Base-by-base conservation (phyloP, 2,113 vertebrate genomes). In the Macrotis lagotis region DNA sequence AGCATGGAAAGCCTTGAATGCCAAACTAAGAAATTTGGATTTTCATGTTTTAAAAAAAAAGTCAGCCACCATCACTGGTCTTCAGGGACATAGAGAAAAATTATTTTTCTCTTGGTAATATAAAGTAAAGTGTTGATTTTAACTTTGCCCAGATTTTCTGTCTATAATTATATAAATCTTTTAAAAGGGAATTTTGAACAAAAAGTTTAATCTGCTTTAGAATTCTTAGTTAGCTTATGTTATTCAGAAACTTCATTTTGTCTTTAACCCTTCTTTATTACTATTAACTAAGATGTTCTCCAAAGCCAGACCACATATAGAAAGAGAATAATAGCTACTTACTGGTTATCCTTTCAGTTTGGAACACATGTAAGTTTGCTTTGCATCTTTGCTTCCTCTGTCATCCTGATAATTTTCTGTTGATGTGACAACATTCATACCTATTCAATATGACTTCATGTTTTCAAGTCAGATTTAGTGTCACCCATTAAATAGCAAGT, bases 131-230 rank as follows among this genome's bases (percentile, higher is more conserved):
- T 89, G 51, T 0, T n/a, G 22, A 16, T 96, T 90, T 92, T 91
- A 25, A 26, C 91, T 90, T 96, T 91, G 91, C 14, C 52, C 50
- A 92, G 31, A 89, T 52, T 12, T 25, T 12, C 28, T 91, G n/a
- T 91, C n/a, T 12, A 53, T 93, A 91, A 59, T 16, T 91, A 55
- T 91, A 50, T 48, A 91, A 91, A 7, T 88, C 55, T 26, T 90
- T 95, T 74, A 92, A 50, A 51, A 83, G 52, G 28, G 28, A 50
- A 94, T 96, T 92, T 48, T 37, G 92, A 91, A 48, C 96, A 91
- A 95, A 53, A 66, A 24, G 50, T 89, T 48, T 19, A 88, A 91
- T 2, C 51, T 66, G 55, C 90, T 91, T 50, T 91, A 53, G 90
- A 88, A 48, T 92, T 91, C 51, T 94, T 92, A 10, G 50, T 37